Conservation (phyloP, 2,797 vertebrate species). For the Sebastiscus tertius region DNA sequence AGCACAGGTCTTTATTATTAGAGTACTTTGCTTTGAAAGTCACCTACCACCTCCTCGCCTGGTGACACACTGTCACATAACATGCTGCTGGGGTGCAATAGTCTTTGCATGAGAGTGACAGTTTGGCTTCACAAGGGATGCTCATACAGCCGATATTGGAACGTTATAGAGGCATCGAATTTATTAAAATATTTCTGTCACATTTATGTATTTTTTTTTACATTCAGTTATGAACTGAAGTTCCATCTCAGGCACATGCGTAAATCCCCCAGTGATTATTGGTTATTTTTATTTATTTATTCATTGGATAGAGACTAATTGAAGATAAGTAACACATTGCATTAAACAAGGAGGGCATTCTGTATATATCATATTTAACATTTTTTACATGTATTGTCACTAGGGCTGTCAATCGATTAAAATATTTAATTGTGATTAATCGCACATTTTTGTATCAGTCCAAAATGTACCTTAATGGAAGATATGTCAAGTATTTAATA, state of each 20-base stretch:
- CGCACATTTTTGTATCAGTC: too few species aligned
- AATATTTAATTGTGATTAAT: too few species aligned
- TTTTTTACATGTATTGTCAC: not conserved
- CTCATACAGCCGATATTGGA: not conserved
- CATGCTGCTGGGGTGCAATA: not conserved
- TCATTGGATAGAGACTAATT: not conserved
- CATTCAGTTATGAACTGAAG: not conserved
- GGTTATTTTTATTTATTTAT: not conserved
- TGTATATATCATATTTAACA: not conserved
- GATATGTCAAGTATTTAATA: too few species aligned
- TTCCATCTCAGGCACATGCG: not conserved
- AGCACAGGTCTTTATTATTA: not conserved
- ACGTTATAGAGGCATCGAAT: not conserved
- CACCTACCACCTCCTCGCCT: not conserved
- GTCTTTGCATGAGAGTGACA: not conserved
- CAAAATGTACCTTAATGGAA: too few species aligned
- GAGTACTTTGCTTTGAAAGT: not conserved
- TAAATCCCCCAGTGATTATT: not conserved
- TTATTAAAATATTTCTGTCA: not conserved
- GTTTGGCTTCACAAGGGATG: not conserved
- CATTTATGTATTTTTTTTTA: not conserved
- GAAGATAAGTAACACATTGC: not conserved
- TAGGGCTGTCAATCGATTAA: too few species aligned
- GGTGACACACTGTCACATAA: constrained; percentile 12
- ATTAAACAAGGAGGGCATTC: not conserved